Base-by-base conservation (phyloP, 2,113 vertebrate genomes). In the Myanophis thanlyinensis region DNA sequence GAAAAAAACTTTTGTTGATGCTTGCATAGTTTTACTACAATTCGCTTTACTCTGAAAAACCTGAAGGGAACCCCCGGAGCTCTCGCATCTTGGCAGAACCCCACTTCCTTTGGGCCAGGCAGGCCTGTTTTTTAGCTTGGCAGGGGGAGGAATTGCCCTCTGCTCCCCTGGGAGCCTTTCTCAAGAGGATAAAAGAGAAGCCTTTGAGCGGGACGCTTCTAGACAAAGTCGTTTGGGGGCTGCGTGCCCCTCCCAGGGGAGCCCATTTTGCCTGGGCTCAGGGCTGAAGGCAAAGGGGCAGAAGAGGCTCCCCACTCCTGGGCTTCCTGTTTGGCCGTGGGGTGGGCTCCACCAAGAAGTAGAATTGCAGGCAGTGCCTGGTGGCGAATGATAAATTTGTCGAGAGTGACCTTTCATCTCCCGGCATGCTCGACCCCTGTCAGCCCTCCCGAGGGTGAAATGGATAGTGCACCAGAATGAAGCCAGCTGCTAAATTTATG, bases 401-500 rank as follows among this genome's bases (percentile, higher is more conserved):
- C 1, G 35, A 85, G 0, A 6, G 0, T 97, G 97, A 96, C 97
- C 97, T 97, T 97, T 96, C 51, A 0, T 84, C 90, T 8, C 85
- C 59, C 62, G 93, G n/a, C 30, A n/a, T 59, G 54, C 62, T 47
- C 67, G 80, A 49, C 92, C 80, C 94, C 96, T 97, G 98, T 97
- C 98, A 90, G 94, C 96, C 8, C 59, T 20, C 40, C 94, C 91
- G 91, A 92, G 97, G 89, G 93, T 94, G 97, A 97, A 97, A 97
- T 87, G 94, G 98, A 98, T 97, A 97, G 95, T 91, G 13, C 95
- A 89, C 87, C 62, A 4, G 88, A 94, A 95, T 97, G 95, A 97
- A 97, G 98, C 96, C 95, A 97, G 97, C 20, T 89, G 98, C 98
- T 97, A 98, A 98, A 98, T 98, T 98, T 98, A 98, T 98, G 98